These are phyloP conservation scores for Salarias fasciatus DNA, from an alignment of 2,797 vertebrate genomes.

Conservation along the genomic window DNA sequence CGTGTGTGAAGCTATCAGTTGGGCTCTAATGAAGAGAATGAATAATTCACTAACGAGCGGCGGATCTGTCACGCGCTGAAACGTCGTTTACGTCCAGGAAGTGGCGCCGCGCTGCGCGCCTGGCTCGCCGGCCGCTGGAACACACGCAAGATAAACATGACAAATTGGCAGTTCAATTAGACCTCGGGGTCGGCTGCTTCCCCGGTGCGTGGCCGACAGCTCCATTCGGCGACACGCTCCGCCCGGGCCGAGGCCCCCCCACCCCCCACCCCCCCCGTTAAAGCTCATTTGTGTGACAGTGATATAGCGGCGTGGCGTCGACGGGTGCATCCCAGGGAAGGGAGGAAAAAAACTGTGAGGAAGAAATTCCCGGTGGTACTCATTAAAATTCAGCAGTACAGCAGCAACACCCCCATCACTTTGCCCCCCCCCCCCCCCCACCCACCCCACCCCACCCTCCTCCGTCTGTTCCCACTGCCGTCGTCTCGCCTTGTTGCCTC, in stretches of 20 bases:
- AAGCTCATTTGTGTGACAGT: constrained; percentile 77
- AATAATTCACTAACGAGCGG: constrained; percentile 93
- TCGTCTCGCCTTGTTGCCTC: constrained; percentile 77
- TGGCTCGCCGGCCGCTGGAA: constrained; percentile 57
- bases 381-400: constrained; percentile 84
- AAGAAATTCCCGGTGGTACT: constrained; percentile 84
- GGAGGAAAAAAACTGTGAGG: constrained; percentile 62
- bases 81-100: constrained; percentile 72
- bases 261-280: constrained; percentile 69
- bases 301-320: constrained; percentile 67
- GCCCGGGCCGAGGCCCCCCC: constrained; percentile 66
- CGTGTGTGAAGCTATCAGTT: constrained; percentile 82
- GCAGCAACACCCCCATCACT: constrained; percentile 50
- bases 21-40: constrained; percentile 87
- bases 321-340: constrained; percentile 47
- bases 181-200: constrained; percentile 59
- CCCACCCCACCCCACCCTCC: constrained; percentile 51
- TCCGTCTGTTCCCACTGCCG: constrained; percentile 64
- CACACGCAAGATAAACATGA: constrained; percentile 83
- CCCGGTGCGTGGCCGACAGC: constrained; percentile 30
- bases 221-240: constrained; percentile 45
- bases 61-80: constrained; percentile 82
- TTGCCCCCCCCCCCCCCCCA: constrained; percentile 30
- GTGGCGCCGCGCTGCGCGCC: constrained; percentile 49
- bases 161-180: constrained; percentile 85